phyloP scores from a whole-genome alignment of 1,140 invertebrate species.

The Drosophila littoralis region DNA sequence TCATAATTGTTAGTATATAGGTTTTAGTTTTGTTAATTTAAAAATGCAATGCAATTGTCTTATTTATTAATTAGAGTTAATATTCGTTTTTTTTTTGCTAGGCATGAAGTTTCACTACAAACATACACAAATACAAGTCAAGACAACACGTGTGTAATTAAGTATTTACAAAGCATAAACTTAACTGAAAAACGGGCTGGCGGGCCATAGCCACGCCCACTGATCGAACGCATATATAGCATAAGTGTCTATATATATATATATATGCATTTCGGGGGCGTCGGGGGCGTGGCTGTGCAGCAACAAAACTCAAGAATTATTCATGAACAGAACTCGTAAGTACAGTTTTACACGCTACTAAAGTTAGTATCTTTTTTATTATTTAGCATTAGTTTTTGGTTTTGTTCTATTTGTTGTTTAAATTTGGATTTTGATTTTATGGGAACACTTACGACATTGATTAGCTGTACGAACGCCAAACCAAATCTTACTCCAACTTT shows the following conservation, averaged over 20 bases:
- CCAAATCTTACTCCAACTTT: slow-evolving; percentile 98
- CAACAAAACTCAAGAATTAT: slow-evolving; percentile 77
- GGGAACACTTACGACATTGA: slow-evolving; percentile 96
- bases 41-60: slow-evolving; percentile 29
- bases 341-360: slow-evolving; percentile 77
- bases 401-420: slow-evolving; percentile 47
- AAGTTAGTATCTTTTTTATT: slow-evolving; percentile 58
- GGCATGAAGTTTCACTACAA: slow-evolving; percentile 76
- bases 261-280: not conserved
- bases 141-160: slow-evolving; percentile 69
- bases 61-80: slow-evolving; percentile 65
- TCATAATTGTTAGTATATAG: slow-evolving; percentile 15
- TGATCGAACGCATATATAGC: not conserved
- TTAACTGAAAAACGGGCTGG: slow-evolving; percentile 67
- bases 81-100: slow-evolving; percentile 44
- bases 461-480: slow-evolving; percentile 98
- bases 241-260: not conserved
- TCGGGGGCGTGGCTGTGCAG: slow-evolving; percentile 42
- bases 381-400: slow-evolving; percentile 49
- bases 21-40: slow-evolving; percentile 24
- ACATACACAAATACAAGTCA: slow-evolving; percentile 78
- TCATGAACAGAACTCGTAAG: slow-evolving; percentile 73
- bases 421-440: slow-evolving; percentile 54
- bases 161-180: slow-evolving; percentile 80
- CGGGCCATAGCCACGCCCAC: slow-evolving; percentile 33